Evolutionary conservation across 2,797 vertebrate genomes (phyloP).

Genomic region (Hozukius guyotensis): DNA sequence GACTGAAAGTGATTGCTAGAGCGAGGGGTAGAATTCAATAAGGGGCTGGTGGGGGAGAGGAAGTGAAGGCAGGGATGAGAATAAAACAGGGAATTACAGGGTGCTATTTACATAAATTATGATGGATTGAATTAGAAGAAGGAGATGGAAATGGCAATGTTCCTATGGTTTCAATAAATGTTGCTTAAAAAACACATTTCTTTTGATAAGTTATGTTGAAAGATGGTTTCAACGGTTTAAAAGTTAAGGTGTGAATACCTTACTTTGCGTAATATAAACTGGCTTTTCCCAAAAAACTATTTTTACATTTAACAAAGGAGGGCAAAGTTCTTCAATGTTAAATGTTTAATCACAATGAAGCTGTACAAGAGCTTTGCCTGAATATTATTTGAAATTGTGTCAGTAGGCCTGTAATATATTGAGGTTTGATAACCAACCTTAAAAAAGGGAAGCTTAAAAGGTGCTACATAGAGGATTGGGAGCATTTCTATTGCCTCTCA

Average conservation of each 20-base stretch:
- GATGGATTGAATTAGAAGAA: not conserved
- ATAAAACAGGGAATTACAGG: not conserved
- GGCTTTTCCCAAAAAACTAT: not conserved
- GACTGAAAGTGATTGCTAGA: slow-evolving; percentile 17
- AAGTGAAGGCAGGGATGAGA: not conserved
- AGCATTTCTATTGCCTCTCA: too few species aligned
- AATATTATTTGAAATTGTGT: too few species aligned
- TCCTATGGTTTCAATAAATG: not conserved
- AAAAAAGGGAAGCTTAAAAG: too few species aligned
- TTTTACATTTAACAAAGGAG: too few species aligned
- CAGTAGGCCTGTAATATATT: too few species aligned
- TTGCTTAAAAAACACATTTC: not conserved
- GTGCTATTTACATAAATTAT: slow-evolving; percentile 6
- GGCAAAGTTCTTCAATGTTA: too few species aligned
- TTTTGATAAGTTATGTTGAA: not conserved
- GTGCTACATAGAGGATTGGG: too few species aligned
- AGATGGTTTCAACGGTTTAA: not conserved
- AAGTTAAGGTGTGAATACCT: not conserved
- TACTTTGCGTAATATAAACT: not conserved
- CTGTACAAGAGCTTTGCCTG: too few species aligned
- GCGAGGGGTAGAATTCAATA: slow-evolving; percentile 7
- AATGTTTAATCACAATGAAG: too few species aligned
- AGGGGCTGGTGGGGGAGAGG: not conserved
- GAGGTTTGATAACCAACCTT: too few species aligned
- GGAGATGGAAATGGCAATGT: not conserved